A percentile compares a stretch with the other conserved stretches of the same genome.
Conservation (phyloP, 2,888 invertebrate genomes). For the Eupithecia tripunctaria region DNA sequence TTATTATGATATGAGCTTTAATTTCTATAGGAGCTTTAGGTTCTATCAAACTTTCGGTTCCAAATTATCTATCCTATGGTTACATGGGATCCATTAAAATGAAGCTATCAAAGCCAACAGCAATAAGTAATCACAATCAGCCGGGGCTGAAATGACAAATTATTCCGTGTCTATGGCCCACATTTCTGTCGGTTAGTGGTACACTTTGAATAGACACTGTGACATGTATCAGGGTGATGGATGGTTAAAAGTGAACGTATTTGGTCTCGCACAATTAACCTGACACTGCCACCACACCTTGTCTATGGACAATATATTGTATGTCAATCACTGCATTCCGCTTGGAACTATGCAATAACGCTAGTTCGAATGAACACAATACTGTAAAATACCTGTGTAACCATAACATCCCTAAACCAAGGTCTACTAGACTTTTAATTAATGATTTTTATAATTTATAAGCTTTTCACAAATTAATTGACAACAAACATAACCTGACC, state of each 20-base stretch:
- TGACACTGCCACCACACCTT: constrained; percentile 75
- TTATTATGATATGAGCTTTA: not conserved
- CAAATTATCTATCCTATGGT: not conserved
- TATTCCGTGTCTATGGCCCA: constrained; percentile 64
- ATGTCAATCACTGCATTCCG: constrained; percentile 72
- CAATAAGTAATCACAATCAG: constrained; percentile 31
- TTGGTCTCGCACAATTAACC: constrained; percentile 73
- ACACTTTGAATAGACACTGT: constrained; percentile 62
- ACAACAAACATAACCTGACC: constrained; percentile 1
- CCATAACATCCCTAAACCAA: not conserved
- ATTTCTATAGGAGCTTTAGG: not conserved
- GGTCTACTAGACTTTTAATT: not conserved
- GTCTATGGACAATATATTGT: constrained; percentile 75
- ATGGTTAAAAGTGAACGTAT: constrained; percentile 67
- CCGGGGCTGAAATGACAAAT: constrained; percentile 64
- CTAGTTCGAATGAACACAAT: constrained; percentile 35
- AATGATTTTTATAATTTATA: not conserved
- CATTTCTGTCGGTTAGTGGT: constrained; percentile 68
- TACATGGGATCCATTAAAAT: constrained; percentile 17
- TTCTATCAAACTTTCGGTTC: not conserved
- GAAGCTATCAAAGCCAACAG: constrained; percentile 27
- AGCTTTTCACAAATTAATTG: not conserved
- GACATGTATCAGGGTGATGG: constrained; percentile 70
- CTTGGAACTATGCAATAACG: constrained; percentile 66
- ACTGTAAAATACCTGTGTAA: not conserved